Evolutionary conservation across 2,888 invertebrate genomes (phyloP).

Genomic region (Tachina lurida): DNA sequence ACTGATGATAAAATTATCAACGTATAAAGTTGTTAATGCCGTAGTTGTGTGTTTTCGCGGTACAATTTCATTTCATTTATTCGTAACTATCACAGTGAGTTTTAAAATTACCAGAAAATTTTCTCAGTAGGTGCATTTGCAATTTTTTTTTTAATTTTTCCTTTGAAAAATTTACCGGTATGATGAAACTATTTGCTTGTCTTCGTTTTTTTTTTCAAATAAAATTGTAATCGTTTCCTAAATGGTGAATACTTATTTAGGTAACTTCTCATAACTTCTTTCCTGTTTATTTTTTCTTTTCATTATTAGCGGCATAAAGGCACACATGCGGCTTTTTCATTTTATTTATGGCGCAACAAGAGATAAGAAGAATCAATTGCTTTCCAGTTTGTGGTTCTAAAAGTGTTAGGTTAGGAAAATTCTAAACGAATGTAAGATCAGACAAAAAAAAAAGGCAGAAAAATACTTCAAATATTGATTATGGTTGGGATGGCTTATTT

Average conservation of each 20-base stretch:
- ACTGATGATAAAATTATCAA: conserved; percentile 28
- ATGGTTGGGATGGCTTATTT: not conserved
- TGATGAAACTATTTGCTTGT: conserved; percentile 17
- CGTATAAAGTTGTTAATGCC: conserved; percentile 67
- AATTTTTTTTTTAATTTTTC: conserved; percentile 11
- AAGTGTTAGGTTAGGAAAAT: conserved; percentile 43
- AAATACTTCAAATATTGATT: conserved; percentile 20
- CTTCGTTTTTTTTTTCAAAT: conserved; percentile 18
- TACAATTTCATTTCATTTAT: conserved; percentile 38
- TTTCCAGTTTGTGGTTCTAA: conserved; percentile 35
- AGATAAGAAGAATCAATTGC: conserved; percentile 19
- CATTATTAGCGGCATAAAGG: conserved; percentile 16
- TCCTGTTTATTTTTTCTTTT: not conserved
- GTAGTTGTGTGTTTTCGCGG: conserved; percentile 48
- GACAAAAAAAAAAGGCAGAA: not conserved
- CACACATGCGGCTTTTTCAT: conserved; percentile 58
- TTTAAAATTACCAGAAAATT: conserved; percentile 24
- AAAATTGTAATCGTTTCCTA: conserved; percentile 45
- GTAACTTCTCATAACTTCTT: conserved; percentile 58
- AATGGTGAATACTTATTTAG: conserved; percentile 30
- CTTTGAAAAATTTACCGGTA: conserved; percentile 9
- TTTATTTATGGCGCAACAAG: conserved; percentile 7
- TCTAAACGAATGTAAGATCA: not conserved
- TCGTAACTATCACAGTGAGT: not conserved
- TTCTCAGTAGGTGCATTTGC: conserved; percentile 12